These are phyloP conservation scores for Coremacera marginata DNA, from an alignment of 2,888 invertebrate genomes.

Conservation along the genomic window DNA sequence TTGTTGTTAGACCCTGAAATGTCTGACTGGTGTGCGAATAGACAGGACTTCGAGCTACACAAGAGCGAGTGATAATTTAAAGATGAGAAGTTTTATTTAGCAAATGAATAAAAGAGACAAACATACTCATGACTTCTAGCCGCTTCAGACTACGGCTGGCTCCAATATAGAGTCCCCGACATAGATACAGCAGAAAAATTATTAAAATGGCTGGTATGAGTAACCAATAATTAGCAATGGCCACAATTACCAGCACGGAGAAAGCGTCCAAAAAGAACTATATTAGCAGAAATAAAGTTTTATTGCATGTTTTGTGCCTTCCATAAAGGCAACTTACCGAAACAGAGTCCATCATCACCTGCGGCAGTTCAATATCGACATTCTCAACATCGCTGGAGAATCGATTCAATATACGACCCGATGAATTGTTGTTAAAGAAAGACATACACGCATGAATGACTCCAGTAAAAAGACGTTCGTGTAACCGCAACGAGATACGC, in stretches of 20 bases:
- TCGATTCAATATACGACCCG: slow-evolving; percentile 79
- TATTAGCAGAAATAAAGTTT: neutral
- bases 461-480: slow-evolving; percentile 82
- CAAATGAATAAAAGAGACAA: neutral
- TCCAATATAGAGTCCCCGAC: slow-evolving; percentile 71
- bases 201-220: slow-evolving; percentile 74
- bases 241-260: slow-evolving; percentile 75
- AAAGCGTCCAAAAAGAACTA: slow-evolving; percentile 64
- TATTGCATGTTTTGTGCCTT: neutral
- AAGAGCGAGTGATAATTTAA: neutral
- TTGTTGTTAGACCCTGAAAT: slow-evolving; percentile 82
- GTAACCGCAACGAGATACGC: slow-evolving; percentile 79
- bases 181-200: slow-evolving; percentile 72
- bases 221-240: slow-evolving; percentile 75
- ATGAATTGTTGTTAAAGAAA: slow-evolving; percentile 80
- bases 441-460: slow-evolving; percentile 79
- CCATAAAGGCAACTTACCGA: slow-evolving; percentile 68
- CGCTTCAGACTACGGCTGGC: slow-evolving; percentile 72
- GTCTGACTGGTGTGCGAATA: slow-evolving; percentile 82
- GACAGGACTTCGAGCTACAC: slow-evolving; percentile 79
- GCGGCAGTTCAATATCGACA: slow-evolving; percentile 74
- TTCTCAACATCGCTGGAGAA: slow-evolving; percentile 82
- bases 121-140: slow-evolving; percentile 67
- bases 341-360: slow-evolving; percentile 74
- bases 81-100: neutral